Evolutionary conservation across 2,888 invertebrate species (phyloP), one percentile per base, ranked within the genome.

Genomic region (Acrobasis repandana): DNA sequence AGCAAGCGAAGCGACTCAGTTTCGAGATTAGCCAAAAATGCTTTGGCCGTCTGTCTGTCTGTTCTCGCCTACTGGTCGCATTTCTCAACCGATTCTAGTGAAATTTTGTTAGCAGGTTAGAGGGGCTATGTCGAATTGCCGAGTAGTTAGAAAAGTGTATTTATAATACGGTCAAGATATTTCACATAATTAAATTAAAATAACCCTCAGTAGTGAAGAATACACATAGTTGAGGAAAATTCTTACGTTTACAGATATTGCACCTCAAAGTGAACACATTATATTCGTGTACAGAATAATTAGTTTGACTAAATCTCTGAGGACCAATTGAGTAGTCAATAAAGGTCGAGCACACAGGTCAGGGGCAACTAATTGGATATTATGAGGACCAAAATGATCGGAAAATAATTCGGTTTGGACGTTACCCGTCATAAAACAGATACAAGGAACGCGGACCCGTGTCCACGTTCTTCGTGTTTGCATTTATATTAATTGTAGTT

Each of bases 251-350:
- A n/a, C 14, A 43, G n/a, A 43, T 14, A 1, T 43, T 14, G n/a
- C 43, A 43, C 5, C n/a, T 43, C n/a, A 43, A 16, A 52, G 34
- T 16, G n/a, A 58, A 28, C 47, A 28, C 47, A 33, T 33, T 50
- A 50, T 48, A 43, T 34, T 46, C 15, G 15, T 5, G 51, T 28
- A n/a, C n/a, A n/a, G n/a, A n/a, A n/a, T n/a, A 28, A 43, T 56
- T 52, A 38, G 33, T 28, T 70, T 69, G 70, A 71, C 75, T 75
- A 72, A 86, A 86, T 85, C 83, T 79, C 74, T 76, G 78, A 81
- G 80, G 81, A 84, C 83, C 85, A 89, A 90, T 89, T 90, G 83
- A 80, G 70, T 83, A 83, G 83, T 83, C 85, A 87, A 86, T 85
- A 82, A 82, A 83, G 81, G 82, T 79, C 82, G 83, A 77, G 79